These are phyloP conservation scores for Watersipora subatra DNA, from an alignment of 1,140 invertebrate species.

Conservation along the genomic window DNA sequence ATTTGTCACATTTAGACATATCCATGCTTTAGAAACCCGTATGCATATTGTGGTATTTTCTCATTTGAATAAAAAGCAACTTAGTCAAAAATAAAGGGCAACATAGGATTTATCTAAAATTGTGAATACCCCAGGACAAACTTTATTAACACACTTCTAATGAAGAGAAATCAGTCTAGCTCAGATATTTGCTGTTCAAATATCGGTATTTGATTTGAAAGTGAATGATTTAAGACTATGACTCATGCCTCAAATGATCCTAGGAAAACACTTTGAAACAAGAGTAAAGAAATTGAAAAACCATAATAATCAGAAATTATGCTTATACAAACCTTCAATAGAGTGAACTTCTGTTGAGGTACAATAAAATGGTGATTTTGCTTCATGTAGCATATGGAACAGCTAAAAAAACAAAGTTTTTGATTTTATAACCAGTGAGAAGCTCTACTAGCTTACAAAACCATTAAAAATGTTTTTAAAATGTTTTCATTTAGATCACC, in stretches of 20 bases:
- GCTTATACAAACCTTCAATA: conserved; percentile 31
- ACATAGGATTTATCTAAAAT: no score
- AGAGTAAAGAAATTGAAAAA: background rate
- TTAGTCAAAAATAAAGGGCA: no score
- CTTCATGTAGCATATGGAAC: conserved; percentile 45
- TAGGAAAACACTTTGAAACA: background rate
- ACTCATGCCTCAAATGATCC: background rate
- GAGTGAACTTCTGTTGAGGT: conserved; percentile 37
- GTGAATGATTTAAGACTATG: background rate
- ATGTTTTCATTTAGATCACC: no score
- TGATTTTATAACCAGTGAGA: no score
- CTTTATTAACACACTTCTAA: background rate
- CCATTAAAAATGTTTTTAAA: no score
- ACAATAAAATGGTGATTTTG: conserved; percentile 45
- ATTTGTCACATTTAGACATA: no score
- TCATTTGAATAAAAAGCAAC: no score
- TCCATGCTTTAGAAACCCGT: no score
- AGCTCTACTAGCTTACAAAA: no score
- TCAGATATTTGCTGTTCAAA: background rate
- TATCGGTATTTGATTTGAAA: background rate
- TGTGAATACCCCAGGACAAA: no score
- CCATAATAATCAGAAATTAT: background rate
- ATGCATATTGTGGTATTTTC: no score
- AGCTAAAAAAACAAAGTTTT: no score
- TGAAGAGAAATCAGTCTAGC: background rate